phyloP scores from a whole-genome alignment of 2,113 vertebrate species.

The Thryonomys swinderianus region DNA sequence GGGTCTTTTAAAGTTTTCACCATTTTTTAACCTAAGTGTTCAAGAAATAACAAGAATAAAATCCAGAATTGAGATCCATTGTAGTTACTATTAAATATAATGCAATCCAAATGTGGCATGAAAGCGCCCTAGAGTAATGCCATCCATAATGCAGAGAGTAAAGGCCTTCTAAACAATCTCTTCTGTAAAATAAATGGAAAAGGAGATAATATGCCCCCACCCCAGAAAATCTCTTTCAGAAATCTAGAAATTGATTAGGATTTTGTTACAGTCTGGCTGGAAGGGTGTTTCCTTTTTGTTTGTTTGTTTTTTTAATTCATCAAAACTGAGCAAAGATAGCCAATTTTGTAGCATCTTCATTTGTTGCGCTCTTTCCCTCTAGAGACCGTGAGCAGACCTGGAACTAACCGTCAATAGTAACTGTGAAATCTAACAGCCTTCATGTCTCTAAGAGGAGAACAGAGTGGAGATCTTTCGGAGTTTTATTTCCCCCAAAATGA shows the following conservation, averaged over 20 bases:
- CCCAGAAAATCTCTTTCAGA: background rate
- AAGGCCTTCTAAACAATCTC: background rate
- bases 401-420: background rate
- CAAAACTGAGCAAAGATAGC: background rate
- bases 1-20: background rate
- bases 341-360: background rate
- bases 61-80: background rate
- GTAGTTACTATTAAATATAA: background rate
- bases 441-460: background rate
- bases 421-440: background rate
- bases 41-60: constrained; percentile 37
- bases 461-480: background rate
- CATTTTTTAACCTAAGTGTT: background rate
- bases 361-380: background rate
- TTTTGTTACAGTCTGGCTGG: background rate
- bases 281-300: too few species aligned
- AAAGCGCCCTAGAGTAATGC: background rate
- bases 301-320: background rate
- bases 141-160: background rate
- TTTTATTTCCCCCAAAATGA: background rate
- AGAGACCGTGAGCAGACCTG: background rate
- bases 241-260: background rate
- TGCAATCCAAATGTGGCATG: background rate
- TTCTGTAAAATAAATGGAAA: background rate
- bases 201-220: background rate